Conservation (phyloP, 1,140 invertebrate genomes). For the Drosophila lowei region DNA sequence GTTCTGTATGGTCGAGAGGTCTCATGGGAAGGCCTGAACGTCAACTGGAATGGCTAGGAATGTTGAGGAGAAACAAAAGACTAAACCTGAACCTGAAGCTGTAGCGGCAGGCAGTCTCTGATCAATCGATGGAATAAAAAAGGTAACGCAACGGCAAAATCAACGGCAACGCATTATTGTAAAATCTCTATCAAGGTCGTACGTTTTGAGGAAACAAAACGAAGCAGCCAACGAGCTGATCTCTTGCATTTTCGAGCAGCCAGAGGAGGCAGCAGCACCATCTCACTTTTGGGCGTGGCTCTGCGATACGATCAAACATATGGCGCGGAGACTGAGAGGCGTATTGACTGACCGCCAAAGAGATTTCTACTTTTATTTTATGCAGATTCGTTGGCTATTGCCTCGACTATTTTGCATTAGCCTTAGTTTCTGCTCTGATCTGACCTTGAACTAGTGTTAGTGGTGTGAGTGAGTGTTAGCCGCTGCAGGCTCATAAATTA, state of each 20-base stretch:
- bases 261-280: conserved; percentile 1
- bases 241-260: conserved; percentile 45
- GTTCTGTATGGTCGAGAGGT: conserved; percentile 16
- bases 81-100: not conserved
- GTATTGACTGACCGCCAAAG: conserved; percentile 29
- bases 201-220: conserved; percentile 51
- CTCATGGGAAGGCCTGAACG: conserved; percentile 29
- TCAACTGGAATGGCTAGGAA: conserved; percentile 23
- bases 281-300: conserved; percentile 31
- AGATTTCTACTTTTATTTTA: conserved; percentile 27
- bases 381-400: conserved; percentile 45
- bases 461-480: conserved; percentile 12
- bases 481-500: conserved; percentile 43
- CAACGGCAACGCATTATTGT: conserved; percentile 46
- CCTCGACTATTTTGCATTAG: conserved; percentile 50
- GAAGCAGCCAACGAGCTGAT: conserved; percentile 33
- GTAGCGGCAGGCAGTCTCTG: conserved; percentile 47
- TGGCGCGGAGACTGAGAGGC: conserved; percentile 21
- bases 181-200: conserved; percentile 68
- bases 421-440: conserved; percentile 25
- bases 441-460: conserved; percentile 68
- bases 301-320: conserved; percentile 20
- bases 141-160: conserved; percentile 45
- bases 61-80: conserved; percentile 31
- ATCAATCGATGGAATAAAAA: conserved; percentile 63